Percentiles rank a stretch among this genome's conserved stretches.
Conservation (phyloP, 2,888 invertebrate species). For the Lycophotia porphyrea region DNA sequence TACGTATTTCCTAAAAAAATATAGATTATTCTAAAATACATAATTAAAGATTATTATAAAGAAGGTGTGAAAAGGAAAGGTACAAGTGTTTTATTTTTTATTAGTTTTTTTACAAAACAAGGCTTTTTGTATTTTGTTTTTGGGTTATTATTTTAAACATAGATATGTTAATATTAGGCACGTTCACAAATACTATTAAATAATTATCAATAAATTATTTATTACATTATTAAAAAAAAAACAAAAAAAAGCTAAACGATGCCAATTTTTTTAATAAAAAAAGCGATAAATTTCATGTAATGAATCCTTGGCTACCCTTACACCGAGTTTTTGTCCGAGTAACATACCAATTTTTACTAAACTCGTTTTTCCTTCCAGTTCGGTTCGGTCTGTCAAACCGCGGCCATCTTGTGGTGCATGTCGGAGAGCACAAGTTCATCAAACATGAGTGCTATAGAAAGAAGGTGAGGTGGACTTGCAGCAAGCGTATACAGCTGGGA, state of each 20-base stretch:
- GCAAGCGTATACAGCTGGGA: constrained; percentile 78
- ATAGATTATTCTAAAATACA: neutral
- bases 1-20: neutral
- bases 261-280: neutral
- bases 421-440: constrained; percentile 82
- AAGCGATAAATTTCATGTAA: neutral
- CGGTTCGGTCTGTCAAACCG: constrained; percentile 83
- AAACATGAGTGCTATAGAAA: constrained; percentile 85
- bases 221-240: neutral
- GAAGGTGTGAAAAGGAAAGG: constrained; percentile 4
- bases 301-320: neutral
- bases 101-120: neutral
- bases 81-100: constrained; percentile 4
- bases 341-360: constrained; percentile 37
- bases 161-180: neutral
- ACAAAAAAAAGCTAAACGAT: neutral
- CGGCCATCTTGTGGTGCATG: constrained; percentile 81
- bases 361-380: constrained; percentile 69
- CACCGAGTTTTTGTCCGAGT: neutral
- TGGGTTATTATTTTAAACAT: neutral
- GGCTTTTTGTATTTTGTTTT: neutral
- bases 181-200: neutral
- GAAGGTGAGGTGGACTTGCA: constrained; percentile 86
- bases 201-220: neutral
- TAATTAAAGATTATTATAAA: constrained; percentile 3